Percentiles rank a stretch among this genome's conserved stretches.
These are phyloP conservation scores for Oligia strigilis DNA, from an alignment of 2,888 invertebrate genomes.

Conservation along the genomic window DNA sequence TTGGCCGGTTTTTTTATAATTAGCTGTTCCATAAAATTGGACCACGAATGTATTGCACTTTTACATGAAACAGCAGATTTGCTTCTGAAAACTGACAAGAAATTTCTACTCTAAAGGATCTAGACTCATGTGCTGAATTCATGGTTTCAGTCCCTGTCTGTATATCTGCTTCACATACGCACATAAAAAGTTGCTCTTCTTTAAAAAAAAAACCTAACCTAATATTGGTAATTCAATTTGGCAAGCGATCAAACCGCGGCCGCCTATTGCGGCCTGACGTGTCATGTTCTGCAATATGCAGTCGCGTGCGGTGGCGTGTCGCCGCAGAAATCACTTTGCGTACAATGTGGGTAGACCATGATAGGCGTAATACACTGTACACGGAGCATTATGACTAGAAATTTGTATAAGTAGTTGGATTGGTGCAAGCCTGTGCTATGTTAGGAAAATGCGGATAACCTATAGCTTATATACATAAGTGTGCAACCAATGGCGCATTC, in stretches of 20 bases:
- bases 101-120: too few relatives aligned
- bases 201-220: neutral
- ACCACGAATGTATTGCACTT: too few relatives aligned
- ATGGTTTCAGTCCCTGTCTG: neutral
- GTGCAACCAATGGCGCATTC: too few relatives aligned
- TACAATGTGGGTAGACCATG: conserved; percentile 22
- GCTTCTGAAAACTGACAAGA: too few relatives aligned
- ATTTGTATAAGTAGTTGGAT: neutral
- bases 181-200: neutral
- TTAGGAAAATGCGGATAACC: neutral
- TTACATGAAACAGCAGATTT: too few relatives aligned
- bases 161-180: too few relatives aligned
- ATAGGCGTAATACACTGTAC: conserved; percentile 3
- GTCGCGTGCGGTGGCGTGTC: conserved; percentile 33
- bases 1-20: too few relatives aligned
- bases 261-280: conserved; percentile 24
- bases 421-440: neutral
- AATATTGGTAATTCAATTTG: conserved; percentile 41
- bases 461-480: neutral
- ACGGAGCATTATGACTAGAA: neutral
- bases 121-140: too few relatives aligned
- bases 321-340: conserved; percentile 49
- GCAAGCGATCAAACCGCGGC: conserved; percentile 32
- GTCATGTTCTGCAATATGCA: conserved; percentile 53
- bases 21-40: too few relatives aligned